Evolutionary conservation across 1,140 invertebrate species (phyloP), one percentile per base, ranked within the genome.

Genomic region (Aphaenogaster ashmeadi): DNA sequence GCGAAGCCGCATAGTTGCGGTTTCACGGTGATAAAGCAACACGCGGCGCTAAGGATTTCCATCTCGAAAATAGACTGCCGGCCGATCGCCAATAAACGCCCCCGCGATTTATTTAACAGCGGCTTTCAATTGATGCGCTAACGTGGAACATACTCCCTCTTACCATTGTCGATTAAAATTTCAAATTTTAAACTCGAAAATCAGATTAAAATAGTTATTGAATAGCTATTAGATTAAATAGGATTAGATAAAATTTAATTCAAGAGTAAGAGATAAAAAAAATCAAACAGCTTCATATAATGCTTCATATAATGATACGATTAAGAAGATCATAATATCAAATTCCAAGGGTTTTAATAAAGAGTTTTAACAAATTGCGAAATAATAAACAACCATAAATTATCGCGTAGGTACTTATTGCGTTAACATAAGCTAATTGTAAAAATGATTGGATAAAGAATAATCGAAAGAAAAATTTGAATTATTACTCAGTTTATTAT

Each of bases 11-110:
- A 84, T 84, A 84, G 69, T 84, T 84, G 80, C 67, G 80, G 80
- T 84, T 75, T 84, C 80, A 84, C 80, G 80, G 69, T 84, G 80
- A 84, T 75, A 75, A 75, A 84, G 80, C 80, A 84, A 60, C 54
- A 84, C 69, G 13, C 80, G 69, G 69, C 80, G 80, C 67, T 75
- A 84, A 84, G 54, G 56, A 84, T 84, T 84, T 84, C 69, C 71
- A 75, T 56, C 54, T 84, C 80, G n/a, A 75, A 84, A 84, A 84
- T 62, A 75, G 80, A 84, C 54, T 83, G 67, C 54, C 41, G 52
- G 11, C 54, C 38, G 80, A 84, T 84, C 54, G 54, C 8, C 69
- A 69, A 62, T 84, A 84, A 75, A 75, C 69, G 33, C 69, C 54
- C 36, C 27, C 69, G 69, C 80, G 69, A 84, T 84, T 84, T 84